Evolutionary conservation across 2,113 vertebrate species (phyloP), one percentile per base, ranked within the genome.

Genomic region (Sturnus vulgaris): DNA sequence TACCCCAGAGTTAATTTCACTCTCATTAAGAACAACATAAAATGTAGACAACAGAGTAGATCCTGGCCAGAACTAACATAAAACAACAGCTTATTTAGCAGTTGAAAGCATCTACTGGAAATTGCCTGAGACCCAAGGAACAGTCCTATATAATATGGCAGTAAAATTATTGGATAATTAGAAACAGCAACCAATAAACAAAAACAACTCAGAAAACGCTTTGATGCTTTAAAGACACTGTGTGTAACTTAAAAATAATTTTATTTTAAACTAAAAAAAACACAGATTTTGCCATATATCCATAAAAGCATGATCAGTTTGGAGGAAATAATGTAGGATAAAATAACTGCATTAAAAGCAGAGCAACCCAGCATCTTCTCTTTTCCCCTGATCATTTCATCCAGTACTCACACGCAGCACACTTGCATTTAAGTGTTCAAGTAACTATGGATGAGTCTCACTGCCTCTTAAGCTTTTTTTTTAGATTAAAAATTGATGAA

Each of bases 401-500:
- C 86, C 79, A 94, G 56, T 2, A n/a, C 35, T 82, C 79, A 64
- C 80, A 77, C 53, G 50, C 70, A 78, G 70, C 86, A 84, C 87
- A 76, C 93, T 97, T 93, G 91, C 94, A 92, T 95, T 95, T 92
- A 82, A 93, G 86, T 80, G 86, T 96, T 89, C 91, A 92, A 94
- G 96, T 89, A 97, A 97, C 97, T 96, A 96, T 47, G 92, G 96
- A 96, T 90, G 93, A 97, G 84, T 68, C 82, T 91, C 76, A 61
- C 80, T 96, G 95, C 97, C 95, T 97, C 96, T 84, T 92, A 96
- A 95, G 96, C 96, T 96, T 96, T 96, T 97, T 97, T 93, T 96
- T 89, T 79, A 98, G 97, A 98, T 98, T 98, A 98, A 98, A 98
- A 98, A 98, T 98, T 98, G 97, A 98, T 97, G 97, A 97, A 96